Base-by-base conservation (phyloP, 2,888 invertebrate genomes). In the Synergus japonicus region DNA sequence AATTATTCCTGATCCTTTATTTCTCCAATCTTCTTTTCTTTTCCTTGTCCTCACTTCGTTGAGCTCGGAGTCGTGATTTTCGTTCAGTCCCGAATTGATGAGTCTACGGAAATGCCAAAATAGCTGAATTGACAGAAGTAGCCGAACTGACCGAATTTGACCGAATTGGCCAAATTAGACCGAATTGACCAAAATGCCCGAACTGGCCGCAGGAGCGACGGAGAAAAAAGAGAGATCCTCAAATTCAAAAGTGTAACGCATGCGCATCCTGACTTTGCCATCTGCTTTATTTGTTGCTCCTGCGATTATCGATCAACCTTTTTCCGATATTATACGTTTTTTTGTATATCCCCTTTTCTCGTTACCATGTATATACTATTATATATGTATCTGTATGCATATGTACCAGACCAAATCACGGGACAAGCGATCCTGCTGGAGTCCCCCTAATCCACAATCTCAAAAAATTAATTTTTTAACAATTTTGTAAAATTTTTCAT, bases 321-420 rank as follows among this genome's bases (percentile, higher is more conserved):
- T 73, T 73, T 12, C 41, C 73, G 54, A 22, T 54, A 41, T 73
- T 73, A n/a, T 73, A 37, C 79, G 54, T 81, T 80, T 79, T 79
- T 78, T 79, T 80, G 60, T 60, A 49, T 58, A 58, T 37, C 54
- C 73, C 41, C 73, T 54, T 80, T 77, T 76, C 63, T 77, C 77
- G 78, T 81, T 81, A 81, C 78, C 79, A 60, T 84, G 76, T 81
- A 79, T 79, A 64, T 85, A 84, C 76, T 73, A 73, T 73, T 73
- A 73, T 73, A 73, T 73, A 73, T 73, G 73, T 73, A 73, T 73
- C 78, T 79, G 79, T 81, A 76, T 81, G 81, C 83, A 79, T 81
- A 81, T 84, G 79, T 82, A 81, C 79, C 77, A 80, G 76, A 81
- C 69, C 76, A 79, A 78, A 78, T 73, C 73, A 73, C 73, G 73